These are phyloP conservation scores for Microcebus jonahi DNA, from an alignment of 2,113 vertebrate species.

Conservation along the genomic window DNA sequence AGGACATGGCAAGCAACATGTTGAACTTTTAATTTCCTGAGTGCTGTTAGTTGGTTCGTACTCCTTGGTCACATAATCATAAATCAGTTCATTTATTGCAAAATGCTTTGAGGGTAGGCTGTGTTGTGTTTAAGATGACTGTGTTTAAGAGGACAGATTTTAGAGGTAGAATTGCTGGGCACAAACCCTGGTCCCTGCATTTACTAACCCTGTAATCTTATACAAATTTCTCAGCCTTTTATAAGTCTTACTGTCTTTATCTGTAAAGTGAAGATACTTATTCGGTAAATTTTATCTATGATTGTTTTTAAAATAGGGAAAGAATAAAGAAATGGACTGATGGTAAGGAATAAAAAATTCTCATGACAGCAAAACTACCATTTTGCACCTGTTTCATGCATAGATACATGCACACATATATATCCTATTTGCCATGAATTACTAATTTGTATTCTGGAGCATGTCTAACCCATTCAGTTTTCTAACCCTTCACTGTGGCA, in stretches of 20 bases:
- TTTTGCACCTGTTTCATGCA: neutral
- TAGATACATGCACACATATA: neutral
- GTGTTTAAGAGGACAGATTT: neutral
- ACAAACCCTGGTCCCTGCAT: neutral
- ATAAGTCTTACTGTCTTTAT: neutral
- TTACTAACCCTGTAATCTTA: neutral
- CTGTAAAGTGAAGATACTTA: neutral
- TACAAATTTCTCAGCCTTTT: neutral
- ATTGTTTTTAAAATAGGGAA: slow-evolving; percentile 19
- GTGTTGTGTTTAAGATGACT: neutral
- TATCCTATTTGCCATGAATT: neutral
- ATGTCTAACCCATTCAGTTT: slow-evolving; percentile 7
- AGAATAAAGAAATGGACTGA: neutral
- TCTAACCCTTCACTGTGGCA: neutral
- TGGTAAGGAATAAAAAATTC: neutral
- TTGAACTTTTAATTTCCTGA: neutral
- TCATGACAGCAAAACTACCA: neutral
- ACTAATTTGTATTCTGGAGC: slow-evolving; percentile 13
- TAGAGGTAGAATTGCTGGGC: neutral
- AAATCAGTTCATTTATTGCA: neutral
- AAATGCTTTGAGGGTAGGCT: neutral
- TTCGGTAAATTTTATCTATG: neutral
- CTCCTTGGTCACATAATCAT: neutral
- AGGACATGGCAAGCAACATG: neutral
- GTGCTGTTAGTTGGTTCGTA: neutral